phyloP scores from a whole-genome alignment of 2,113 vertebrate species.

The Etheostoma cragini region DNA sequence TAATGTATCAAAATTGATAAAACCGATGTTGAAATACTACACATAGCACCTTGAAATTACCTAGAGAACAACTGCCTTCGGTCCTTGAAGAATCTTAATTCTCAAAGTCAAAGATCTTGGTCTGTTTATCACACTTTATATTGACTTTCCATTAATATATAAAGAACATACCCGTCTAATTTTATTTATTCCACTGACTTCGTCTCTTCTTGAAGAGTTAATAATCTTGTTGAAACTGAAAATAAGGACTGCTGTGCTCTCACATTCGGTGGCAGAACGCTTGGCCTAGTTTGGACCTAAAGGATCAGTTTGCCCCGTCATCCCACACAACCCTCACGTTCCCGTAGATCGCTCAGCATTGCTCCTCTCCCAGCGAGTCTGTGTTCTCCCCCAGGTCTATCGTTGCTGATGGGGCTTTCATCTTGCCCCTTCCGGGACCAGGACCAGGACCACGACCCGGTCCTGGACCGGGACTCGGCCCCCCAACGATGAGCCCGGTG shows the following conservation, averaged over 20 bases:
- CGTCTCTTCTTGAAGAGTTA: not conserved
- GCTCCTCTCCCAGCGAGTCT: conserved; percentile 84
- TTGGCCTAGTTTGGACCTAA: not conserved
- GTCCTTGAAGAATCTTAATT: not conserved
- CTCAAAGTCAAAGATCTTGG: not conserved
- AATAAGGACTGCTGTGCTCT: conserved; percentile 39
- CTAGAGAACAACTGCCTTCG: conserved; percentile 15
- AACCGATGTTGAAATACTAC: conserved; percentile 35
- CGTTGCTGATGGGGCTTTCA: conserved; percentile 55
- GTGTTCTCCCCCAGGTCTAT: conserved; percentile 81
- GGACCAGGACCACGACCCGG: conserved; percentile 32
- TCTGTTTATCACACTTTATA: conserved; percentile 15
- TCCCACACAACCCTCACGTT: not conserved
- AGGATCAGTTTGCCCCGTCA: not conserved
- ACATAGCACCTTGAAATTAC: conserved; percentile 28
- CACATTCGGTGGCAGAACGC: not conserved
- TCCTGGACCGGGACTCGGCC: conserved; percentile 1
- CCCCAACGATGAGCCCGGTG: conserved; percentile 32
- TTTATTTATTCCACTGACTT: not conserved
- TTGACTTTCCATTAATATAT: conserved; percentile 15
- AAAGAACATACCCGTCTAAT: conserved; percentile 9
- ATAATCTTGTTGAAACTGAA: not conserved
- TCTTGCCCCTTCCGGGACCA: conserved; percentile 46
- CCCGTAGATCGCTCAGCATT: conserved; percentile 74
- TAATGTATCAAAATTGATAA: not conserved